phyloP scores from a whole-genome alignment of 2,888 invertebrate genomes.

The Spodoptera exigua region DNA sequence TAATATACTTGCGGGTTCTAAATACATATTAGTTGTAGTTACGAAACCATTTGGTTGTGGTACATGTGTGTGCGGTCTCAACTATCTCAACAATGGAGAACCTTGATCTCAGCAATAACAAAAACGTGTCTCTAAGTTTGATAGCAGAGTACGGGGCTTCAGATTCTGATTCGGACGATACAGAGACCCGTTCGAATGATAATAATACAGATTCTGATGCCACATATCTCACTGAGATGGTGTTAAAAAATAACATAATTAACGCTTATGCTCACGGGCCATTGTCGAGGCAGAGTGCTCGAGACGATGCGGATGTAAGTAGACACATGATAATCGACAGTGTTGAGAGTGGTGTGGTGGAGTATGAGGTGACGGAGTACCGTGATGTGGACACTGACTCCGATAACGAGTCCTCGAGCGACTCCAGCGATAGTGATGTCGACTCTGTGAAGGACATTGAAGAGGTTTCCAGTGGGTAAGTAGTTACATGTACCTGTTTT shows the following conservation, averaged over 20 bases:
- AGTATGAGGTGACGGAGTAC: constrained; percentile 85
- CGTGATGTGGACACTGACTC: constrained; percentile 79
- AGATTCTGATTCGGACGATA: constrained; percentile 84
- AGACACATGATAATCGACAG: constrained; percentile 86
- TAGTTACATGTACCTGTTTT: constrained; percentile 15
- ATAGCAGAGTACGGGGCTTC: constrained; percentile 84
- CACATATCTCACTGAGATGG: constrained; percentile 84
- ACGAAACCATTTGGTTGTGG: constrained; percentile 56
- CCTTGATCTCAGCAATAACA: constrained; percentile 81
- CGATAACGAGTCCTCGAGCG: constrained; percentile 72
- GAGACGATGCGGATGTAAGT: constrained; percentile 74
- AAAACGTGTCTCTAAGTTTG: constrained; percentile 85
- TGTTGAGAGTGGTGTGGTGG: constrained; percentile 80
- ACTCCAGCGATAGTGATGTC: constrained; percentile 82
- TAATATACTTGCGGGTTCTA: constrained; percentile 26
- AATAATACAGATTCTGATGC: constrained; percentile 80
- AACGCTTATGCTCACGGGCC: constrained; percentile 87
- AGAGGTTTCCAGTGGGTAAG: constrained; percentile 82
- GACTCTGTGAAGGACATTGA: constrained; percentile 85
- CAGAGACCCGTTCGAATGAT: constrained; percentile 73
- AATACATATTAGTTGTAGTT: constrained; percentile 30
- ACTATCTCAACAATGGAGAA: constrained; percentile 80
- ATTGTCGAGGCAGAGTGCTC: constrained; percentile 67
- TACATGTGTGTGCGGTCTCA: constrained; percentile 50
- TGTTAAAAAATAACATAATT: constrained; percentile 86